A percentile compares a stretch with the other conserved stretches of the same genome.
Conservation (phyloP, 2,797 vertebrate genomes). For the Heterohyrax brucei region DNA sequence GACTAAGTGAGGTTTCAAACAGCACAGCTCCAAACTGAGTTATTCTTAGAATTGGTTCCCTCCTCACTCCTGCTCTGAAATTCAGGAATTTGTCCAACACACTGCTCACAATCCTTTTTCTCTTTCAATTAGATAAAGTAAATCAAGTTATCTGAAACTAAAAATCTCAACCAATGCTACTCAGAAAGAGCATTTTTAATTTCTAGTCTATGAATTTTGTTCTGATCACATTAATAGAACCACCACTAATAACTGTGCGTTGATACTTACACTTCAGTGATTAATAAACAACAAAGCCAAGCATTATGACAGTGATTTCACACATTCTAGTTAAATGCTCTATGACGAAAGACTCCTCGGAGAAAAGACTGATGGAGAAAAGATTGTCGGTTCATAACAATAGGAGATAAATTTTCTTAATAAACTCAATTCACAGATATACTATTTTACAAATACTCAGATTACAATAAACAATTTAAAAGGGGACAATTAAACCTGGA, state of each 20-base stretch:
- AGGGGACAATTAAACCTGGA: slow-evolving; percentile 35
- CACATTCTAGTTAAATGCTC: slow-evolving; percentile 51
- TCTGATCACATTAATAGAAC: slow-evolving; percentile 13
- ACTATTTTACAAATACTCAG: slow-evolving; percentile 38
- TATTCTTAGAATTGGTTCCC: background rate
- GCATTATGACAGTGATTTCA: slow-evolving; percentile 42
- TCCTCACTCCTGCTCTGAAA: slow-evolving; percentile 21
- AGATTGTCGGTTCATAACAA: slow-evolving; percentile 17
- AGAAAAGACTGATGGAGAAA: background rate
- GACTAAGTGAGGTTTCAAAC: background rate
- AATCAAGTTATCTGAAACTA: slow-evolving; percentile 61
- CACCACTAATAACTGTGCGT: slow-evolving; percentile 33
- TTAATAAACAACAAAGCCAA: slow-evolving; percentile 45
- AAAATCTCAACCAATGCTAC: slow-evolving; percentile 19
- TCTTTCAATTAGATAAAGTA: slow-evolving; percentile 53
- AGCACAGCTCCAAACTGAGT: background rate
- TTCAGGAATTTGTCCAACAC: background rate
- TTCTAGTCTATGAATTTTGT: slow-evolving; percentile 31
- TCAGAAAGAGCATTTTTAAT: slow-evolving; percentile 30
- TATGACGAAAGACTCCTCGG: background rate
- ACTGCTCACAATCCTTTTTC: slow-evolving; percentile 30
- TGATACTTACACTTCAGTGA: slow-evolving; percentile 39
- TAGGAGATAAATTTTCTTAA: slow-evolving; percentile 50
- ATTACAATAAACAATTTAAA: slow-evolving; percentile 51
- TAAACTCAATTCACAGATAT: slow-evolving; percentile 30